phyloP scores from a whole-genome alignment of 2,797 vertebrate genomes.

The Thunnus albacares region DNA sequence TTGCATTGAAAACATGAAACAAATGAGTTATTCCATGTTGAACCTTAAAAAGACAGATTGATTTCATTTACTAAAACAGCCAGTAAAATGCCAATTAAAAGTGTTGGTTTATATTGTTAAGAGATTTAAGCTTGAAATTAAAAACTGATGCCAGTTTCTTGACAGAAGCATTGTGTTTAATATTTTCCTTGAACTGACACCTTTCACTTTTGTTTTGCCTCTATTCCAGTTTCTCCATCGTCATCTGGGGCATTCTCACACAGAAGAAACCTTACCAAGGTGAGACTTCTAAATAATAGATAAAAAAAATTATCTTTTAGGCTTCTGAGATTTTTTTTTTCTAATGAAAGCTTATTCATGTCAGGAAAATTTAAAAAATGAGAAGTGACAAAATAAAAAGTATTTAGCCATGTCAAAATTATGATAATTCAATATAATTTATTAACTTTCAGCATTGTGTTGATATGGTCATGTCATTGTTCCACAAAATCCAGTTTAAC shows the following conservation, averaged over 20 bases:
- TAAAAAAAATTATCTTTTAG: not conserved
- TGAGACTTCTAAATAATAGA: conserved; percentile 59
- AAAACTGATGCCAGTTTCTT: not conserved
- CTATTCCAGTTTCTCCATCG: conserved; percentile 92
- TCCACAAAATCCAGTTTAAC: conserved; percentile 2
- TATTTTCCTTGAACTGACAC: conserved; percentile 7
- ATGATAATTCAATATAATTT: not conserved
- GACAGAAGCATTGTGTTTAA: not conserved
- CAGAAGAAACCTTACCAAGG: conserved; percentile 99
- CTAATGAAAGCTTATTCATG: not conserved
- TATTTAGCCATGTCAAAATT: not conserved
- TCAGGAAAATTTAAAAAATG: not conserved
- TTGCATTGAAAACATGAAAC: not conserved
- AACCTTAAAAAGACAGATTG: not conserved
- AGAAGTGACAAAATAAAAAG: not conserved
- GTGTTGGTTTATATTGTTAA: not conserved
- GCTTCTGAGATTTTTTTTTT: not conserved
- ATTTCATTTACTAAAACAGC: not conserved
- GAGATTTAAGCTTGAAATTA: not conserved
- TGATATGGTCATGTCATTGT: not conserved
- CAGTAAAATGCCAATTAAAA: not conserved
- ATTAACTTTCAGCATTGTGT: not conserved
- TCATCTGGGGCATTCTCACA: conserved; percentile 97
- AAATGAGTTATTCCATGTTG: not conserved
- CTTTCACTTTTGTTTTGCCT: conserved; percentile 10